Evolutionary conservation across 2,797 vertebrate species (phyloP).

Genomic region (Sebastes baramenuke): DNA sequence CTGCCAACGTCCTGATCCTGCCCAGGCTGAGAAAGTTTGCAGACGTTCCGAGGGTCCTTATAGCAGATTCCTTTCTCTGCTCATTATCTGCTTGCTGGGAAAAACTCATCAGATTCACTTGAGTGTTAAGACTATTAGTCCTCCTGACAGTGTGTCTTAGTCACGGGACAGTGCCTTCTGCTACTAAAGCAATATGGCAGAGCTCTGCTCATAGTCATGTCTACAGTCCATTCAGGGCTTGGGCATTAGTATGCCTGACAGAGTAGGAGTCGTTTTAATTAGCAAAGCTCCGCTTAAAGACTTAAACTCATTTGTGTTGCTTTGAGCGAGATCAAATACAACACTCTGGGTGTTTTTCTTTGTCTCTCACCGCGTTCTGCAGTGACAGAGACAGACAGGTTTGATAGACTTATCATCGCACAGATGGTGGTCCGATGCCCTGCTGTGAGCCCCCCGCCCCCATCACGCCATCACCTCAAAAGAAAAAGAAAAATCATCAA

Average conservation of each 20-base stretch:
- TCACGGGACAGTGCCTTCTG: slow-evolving; percentile 75
- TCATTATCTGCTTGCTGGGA: slow-evolving; percentile 77
- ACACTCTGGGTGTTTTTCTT: slow-evolving; percentile 21
- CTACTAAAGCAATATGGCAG: slow-evolving; percentile 78
- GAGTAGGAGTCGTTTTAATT: slow-evolving; percentile 74
- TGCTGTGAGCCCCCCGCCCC: no score
- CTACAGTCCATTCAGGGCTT: slow-evolving; percentile 63
- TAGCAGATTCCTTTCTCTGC: slow-evolving; percentile 66
- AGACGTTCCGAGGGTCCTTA: slow-evolving; percentile 52
- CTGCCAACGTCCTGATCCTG: background rate
- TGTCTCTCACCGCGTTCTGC: background rate
- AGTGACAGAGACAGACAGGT: background rate
- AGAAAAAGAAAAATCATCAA: no score
- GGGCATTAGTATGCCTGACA: slow-evolving; percentile 67
- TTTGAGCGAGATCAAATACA: slow-evolving; percentile 56
- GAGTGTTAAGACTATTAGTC: slow-evolving; percentile 82
- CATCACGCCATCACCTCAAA: no score
- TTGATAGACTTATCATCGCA: background rate
- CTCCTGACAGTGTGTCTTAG: slow-evolving; percentile 76
- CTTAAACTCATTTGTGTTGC: slow-evolving; percentile 65
- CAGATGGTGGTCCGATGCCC: background rate
- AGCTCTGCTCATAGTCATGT: slow-evolving; percentile 60
- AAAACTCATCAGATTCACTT: slow-evolving; percentile 81
- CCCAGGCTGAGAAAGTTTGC: slow-evolving; percentile 41
- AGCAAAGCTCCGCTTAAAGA: slow-evolving; percentile 70